Evolutionary conservation across 2,113 vertebrate species (phyloP), one percentile per base, ranked within the genome.

Genomic region (Cyprinodon brontotheroides): DNA sequence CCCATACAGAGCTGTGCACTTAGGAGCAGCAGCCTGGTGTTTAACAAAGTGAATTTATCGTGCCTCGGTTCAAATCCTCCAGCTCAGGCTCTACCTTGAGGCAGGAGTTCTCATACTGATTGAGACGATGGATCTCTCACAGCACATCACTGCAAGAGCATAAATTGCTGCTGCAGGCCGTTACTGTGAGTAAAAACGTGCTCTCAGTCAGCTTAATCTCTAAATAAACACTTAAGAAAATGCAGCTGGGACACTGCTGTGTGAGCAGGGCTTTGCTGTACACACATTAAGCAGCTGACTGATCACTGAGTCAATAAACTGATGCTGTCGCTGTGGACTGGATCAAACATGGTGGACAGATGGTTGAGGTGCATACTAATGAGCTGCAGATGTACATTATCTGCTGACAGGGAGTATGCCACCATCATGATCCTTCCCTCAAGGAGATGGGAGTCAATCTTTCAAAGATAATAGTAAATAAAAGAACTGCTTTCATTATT

Each of bases 311-410:
- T 84, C 81, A 72, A 84, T 73, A 68, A 72, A 3, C 48, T 12
- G 70, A 80, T 63, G 68, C 68, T 59, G 72, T 76, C 40, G 22
- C 65, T 2, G 73, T 3, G 43, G 67, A 82, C 70, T 22, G 81
- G 68, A 78, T 86, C 84, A 78, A 82, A 84, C 70, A 80, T 61
- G 74, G 76, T 80, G 73, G 72, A 78, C 79, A 75, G 74, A 67
- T 57, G 78, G 47, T 41, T 73, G 78, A 66, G 72, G 74, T 43
- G 78, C 74, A 84, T 70, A 43, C 81, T 75, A 66, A 86, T 72
- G 73, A 85, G 74, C 72, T 22, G 63, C 83, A 7, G 77, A 75
- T 68, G 82, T 68, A 41, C 71, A 63, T 68, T 36, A 22, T 67
- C 47, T 43, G 65, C 50, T 63, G 3, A 66, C 78, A 36, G 61